Conservation (phyloP, 2,888 invertebrate genomes). For the Dyspetes luteomarginatus region DNA sequence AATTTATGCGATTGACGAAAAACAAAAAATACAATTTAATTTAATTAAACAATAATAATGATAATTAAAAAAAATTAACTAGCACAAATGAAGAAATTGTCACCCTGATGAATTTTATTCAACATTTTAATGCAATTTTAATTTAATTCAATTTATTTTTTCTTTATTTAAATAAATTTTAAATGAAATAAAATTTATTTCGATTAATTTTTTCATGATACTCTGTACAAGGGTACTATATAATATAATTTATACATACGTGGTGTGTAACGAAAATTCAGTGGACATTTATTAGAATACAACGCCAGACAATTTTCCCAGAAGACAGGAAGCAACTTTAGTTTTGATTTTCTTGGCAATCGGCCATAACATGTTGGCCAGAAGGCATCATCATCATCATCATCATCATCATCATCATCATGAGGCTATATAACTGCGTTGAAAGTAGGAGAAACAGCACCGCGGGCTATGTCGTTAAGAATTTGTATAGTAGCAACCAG, state of each 20-base stretch:
- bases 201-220: no score
- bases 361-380: constrained; percentile 63
- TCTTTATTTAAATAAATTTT: no score
- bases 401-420: constrained; percentile 7
- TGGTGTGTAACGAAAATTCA: constrained; percentile 37
- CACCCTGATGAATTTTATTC: no score
- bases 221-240: no score
- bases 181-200: neutral
- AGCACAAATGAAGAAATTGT: no score
- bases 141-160: no score
- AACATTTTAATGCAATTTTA: no score
- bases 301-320: constrained; percentile 75
- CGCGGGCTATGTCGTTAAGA: constrained; percentile 4
- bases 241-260: neutral
- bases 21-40: neutral
- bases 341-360: constrained; percentile 76
- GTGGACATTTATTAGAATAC: constrained; percentile 59
- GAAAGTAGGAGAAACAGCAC: constrained; percentile 36
- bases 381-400: constrained; percentile 48
- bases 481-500: constrained; percentile 58
- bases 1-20: neutral
- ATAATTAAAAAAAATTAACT: neutral
- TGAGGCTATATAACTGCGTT: neutral
- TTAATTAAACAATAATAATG: neutral
- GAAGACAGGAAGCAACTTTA: constrained; percentile 74